Conservation (phyloP, 2,888 invertebrate genomes). For the Sinodicranocentrus sp. region DNA sequence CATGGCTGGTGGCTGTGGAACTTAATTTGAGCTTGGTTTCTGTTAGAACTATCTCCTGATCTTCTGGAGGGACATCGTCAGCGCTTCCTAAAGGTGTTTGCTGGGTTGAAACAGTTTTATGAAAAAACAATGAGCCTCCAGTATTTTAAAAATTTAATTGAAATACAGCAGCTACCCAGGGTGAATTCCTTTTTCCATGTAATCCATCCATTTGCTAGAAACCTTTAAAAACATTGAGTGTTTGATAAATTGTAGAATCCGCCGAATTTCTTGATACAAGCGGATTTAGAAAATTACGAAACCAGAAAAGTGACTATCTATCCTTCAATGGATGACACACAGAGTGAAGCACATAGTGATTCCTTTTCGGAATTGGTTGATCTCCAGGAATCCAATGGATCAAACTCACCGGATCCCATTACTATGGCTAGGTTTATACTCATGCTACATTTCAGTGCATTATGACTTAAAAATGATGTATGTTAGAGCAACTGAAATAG, state of each 20-base stretch:
- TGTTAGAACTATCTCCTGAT: conserved; percentile 88
- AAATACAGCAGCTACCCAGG: conserved; percentile 94
- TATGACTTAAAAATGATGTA: conserved; percentile 30
- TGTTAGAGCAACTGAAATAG: not conserved
- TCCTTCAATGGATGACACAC: conserved; percentile 80
- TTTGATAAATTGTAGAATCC: conserved; percentile 86
- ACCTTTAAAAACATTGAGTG: too few species aligned
- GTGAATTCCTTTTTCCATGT: too few species aligned
- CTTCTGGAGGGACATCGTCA: conserved; percentile 92
- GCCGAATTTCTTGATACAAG: conserved; percentile 95
- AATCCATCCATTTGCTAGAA: too few species aligned
- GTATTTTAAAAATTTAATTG: conserved; percentile 97
- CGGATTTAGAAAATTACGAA: conserved; percentile 95
- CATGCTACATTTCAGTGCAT: conserved; percentile 2
- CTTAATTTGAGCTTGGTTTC: not conserved
- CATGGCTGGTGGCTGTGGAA: too few species aligned
- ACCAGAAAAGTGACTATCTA: conserved; percentile 95
- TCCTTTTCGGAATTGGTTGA: conserved; percentile 77
- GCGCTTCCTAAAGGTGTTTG: conserved; percentile 94
- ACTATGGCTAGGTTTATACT: conserved; percentile 68
- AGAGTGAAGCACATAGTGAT: conserved; percentile 71
- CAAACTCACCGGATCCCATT: conserved; percentile 73
- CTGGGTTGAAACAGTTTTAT: conserved; percentile 93
- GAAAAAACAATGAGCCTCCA: conserved; percentile 95
- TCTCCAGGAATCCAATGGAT: conserved; percentile 78